Conservation (phyloP, 1,140 invertebrate species). For the Solenopsis fugax region DNA sequence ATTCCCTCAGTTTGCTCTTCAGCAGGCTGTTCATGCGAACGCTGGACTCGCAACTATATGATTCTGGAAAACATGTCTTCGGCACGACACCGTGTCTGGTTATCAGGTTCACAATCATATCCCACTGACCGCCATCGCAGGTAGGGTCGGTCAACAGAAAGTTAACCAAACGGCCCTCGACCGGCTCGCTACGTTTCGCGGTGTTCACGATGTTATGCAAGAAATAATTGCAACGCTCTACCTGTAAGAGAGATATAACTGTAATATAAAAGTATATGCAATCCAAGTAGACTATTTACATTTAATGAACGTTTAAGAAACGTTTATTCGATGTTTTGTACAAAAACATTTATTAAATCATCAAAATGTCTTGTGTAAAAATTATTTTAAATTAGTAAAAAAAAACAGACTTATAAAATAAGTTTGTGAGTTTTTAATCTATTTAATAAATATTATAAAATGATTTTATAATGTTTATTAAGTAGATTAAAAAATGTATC, state of each 20-base stretch:
- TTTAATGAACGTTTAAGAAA: too few relatives aligned
- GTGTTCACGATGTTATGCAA: conserved; percentile 93
- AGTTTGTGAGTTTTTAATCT: too few relatives aligned
- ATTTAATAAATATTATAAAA: too few relatives aligned
- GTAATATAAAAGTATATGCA: not conserved
- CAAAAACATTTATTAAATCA: too few relatives aligned
- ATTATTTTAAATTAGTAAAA: too few relatives aligned
- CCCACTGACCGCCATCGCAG: conserved; percentile 96
- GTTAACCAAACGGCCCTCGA: conserved; percentile 92
- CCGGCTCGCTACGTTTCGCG: conserved; percentile 90
- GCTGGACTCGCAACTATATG: conserved; percentile 92
- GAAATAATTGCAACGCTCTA: conserved; percentile 95
- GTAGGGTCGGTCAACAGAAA: conserved; percentile 93
- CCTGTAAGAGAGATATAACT: conserved; percentile 82
- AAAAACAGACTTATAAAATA: too few relatives aligned
- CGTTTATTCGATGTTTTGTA: too few relatives aligned
- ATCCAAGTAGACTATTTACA: not conserved
- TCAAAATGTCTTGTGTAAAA: too few relatives aligned
- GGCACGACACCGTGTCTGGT: conserved; percentile 95
- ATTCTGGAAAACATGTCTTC: conserved; percentile 94
- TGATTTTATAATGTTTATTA: too few relatives aligned
- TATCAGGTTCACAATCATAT: conserved; percentile 95
- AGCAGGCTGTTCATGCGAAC: conserved; percentile 92
- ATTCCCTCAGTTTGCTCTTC: conserved; percentile 95
- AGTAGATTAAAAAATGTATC: too few relatives aligned